Evolutionary conservation across 2,113 vertebrate species (phyloP).

Genomic region (Poeciliopsis occidentalis): DNA sequence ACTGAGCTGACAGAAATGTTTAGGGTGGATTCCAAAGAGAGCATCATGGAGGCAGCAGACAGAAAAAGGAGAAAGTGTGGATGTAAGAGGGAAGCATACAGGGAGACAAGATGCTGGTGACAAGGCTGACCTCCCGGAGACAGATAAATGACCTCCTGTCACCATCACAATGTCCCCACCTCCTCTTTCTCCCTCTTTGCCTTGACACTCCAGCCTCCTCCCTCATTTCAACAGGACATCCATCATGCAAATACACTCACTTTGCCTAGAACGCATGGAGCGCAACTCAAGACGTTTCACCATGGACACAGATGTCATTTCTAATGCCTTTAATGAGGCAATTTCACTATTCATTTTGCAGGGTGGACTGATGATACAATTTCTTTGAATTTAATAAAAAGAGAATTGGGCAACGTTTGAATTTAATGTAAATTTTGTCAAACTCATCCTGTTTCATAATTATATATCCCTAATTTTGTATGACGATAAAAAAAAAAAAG

Average conservation of each 20-base stretch:
- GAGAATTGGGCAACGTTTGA: too few relatives aligned
- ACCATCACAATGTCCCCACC: constrained; percentile 39
- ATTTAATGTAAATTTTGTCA: too few relatives aligned
- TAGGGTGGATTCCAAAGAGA: background rate
- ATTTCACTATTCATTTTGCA: too few relatives aligned
- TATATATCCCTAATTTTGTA: too few relatives aligned
- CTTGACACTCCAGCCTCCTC: constrained; percentile 15
- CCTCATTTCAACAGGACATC: constrained; percentile 52
- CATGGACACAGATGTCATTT: too few relatives aligned
- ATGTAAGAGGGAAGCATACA: constrained; percentile 9
- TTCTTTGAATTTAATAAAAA: too few relatives aligned
- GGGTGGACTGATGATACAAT: too few relatives aligned
- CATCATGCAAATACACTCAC: constrained; percentile 48
- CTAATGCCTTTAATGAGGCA: too few relatives aligned
- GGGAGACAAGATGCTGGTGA: constrained; percentile 16
- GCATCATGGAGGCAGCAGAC: background rate
- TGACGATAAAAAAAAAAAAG: background rate
- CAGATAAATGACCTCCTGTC: constrained; percentile 69
- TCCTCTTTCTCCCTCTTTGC: constrained; percentile 24
- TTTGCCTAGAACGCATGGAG: background rate
- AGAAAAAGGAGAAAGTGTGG: background rate
- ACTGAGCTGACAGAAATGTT: background rate
- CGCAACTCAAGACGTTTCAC: background rate
- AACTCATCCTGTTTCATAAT: too few relatives aligned
- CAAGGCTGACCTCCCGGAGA: constrained; percentile 35